Evolutionary conservation across 2,888 invertebrate genomes (phyloP).

Genomic region (Drosophila demipolita): DNA sequence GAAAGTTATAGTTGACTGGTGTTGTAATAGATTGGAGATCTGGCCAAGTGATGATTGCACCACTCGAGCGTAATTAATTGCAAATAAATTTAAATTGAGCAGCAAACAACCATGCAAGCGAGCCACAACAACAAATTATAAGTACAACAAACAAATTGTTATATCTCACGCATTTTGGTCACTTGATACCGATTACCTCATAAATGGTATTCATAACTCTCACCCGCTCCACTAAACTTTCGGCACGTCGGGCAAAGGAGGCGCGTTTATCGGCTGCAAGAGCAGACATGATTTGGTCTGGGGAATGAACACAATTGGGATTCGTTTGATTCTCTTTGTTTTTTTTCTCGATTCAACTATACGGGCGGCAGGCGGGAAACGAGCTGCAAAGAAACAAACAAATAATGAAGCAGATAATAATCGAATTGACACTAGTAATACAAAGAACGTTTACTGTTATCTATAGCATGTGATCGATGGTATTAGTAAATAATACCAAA

Average conservation of each 20-base stretch:
- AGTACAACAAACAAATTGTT: constrained; percentile 50
- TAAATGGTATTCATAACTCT: constrained; percentile 85
- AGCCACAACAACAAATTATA: constrained; percentile 39
- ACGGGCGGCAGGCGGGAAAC: constrained; percentile 4
- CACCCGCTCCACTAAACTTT: constrained; percentile 85
- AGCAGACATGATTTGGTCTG: constrained; percentile 70
- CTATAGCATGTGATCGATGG: constrained; percentile 34
- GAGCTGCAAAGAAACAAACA: constrained; percentile 45
- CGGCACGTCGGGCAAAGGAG: constrained; percentile 85
- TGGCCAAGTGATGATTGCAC: constrained; percentile 17
- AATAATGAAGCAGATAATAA: not conserved
- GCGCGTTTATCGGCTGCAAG: constrained; percentile 82
- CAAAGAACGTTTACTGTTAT: constrained; percentile 14
- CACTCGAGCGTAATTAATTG: constrained; percentile 11
- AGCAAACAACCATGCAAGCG: constrained; percentile 34
- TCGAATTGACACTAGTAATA: not conserved
- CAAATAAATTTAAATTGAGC: constrained; percentile 46
- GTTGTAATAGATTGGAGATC: constrained; percentile 1
- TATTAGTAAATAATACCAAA: not conserved
- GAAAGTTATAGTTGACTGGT: constrained; percentile 4
- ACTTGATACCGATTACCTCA: constrained; percentile 84
- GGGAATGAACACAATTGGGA: constrained; percentile 14
- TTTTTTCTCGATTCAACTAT: constrained; percentile 5
- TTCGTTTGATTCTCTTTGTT: constrained; percentile 11
- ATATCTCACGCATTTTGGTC: constrained; percentile 83